Evolutionary conservation across 2,797 vertebrate genomes (phyloP), one percentile per base, ranked within the genome.

Genomic region (Argyrosomus regius): DNA sequence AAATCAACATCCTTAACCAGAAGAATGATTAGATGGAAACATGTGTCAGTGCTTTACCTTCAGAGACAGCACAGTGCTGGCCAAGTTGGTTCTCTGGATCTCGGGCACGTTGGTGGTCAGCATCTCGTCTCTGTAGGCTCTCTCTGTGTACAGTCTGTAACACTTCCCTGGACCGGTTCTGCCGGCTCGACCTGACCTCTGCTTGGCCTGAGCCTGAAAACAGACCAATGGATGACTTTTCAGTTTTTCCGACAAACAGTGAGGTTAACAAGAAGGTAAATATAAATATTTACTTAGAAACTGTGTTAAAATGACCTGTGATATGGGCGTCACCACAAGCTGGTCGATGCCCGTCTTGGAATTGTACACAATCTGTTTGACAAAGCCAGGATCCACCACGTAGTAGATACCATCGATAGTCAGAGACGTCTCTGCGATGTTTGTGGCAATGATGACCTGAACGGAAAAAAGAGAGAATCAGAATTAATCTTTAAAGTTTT

Each of bases 41-140:
- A 45, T 3, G 13, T 45, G 13, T 22, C 4, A 4, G 41, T 26
- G 0, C 61, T 0, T 59, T 58, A 99, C 98, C 97, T 99, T 99
- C n/a, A 99, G 96, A 2, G 98, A 99, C 52, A 99, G 95, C 70
- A 99, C 98, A 0, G 98, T 99, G 85, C 98, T 99, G 66, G 98
- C 97, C 92, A 99, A 3, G 91, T 99, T 99, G 64, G 98, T 99
- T 78, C 98, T 97, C 95, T 99, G 98, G 93, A 99, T 99, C 91
- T 99, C 98, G 0, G 98, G 98, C 56, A 99, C 98, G 0, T 99
- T 99, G 87, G 98, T 98, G 12, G 97, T 98, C 3, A 99, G 92
- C 98, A 99, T 99, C 89, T 99, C 98, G 64, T 99, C 98, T 56
- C 98, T 94, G 83, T 99, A 99, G 4, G 98, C 98, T 31, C 98